These are phyloP conservation scores for Microplitis mediator DNA, from an alignment of 1,140 invertebrate genomes.

Conservation along the genomic window DNA sequence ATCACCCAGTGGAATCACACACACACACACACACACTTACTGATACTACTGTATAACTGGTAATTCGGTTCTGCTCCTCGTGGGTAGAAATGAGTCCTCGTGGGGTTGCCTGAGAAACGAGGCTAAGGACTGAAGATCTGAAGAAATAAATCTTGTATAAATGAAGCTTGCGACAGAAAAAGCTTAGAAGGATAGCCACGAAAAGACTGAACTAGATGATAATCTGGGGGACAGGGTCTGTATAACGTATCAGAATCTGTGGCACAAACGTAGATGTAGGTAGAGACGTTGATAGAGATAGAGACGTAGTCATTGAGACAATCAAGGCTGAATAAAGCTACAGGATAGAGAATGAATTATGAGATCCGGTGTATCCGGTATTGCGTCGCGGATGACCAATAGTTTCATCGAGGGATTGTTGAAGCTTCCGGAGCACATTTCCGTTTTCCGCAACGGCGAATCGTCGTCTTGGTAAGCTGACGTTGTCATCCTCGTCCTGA, in stretches of 20 bases:
- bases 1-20: slow-evolving; percentile 41
- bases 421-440: slow-evolving; percentile 64
- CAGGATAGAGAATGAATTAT: slow-evolving; percentile 58
- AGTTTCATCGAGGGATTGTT: slow-evolving; percentile 65
- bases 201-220: neutral
- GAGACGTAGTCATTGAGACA: neutral
- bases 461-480: slow-evolving; percentile 29
- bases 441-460: slow-evolving; percentile 56
- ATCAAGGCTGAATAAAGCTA: neutral
- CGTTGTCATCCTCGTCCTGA: no score
- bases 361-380: slow-evolving; percentile 61
- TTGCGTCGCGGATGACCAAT: slow-evolving; percentile 63
- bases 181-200: neutral
- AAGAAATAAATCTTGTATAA: neutral
- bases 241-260: no score
- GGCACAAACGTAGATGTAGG: neutral
- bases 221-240: no score
- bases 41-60: no score
- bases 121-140: no score
- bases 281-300: neutral
- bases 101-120: neutral
- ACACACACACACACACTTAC: slow-evolving; percentile 30
- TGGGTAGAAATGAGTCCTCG: neutral
- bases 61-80: no score
- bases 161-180: neutral